These are phyloP conservation scores for Menura novaehollandiae DNA, from an alignment of 2,113 vertebrate genomes.

Conservation along the genomic window DNA sequence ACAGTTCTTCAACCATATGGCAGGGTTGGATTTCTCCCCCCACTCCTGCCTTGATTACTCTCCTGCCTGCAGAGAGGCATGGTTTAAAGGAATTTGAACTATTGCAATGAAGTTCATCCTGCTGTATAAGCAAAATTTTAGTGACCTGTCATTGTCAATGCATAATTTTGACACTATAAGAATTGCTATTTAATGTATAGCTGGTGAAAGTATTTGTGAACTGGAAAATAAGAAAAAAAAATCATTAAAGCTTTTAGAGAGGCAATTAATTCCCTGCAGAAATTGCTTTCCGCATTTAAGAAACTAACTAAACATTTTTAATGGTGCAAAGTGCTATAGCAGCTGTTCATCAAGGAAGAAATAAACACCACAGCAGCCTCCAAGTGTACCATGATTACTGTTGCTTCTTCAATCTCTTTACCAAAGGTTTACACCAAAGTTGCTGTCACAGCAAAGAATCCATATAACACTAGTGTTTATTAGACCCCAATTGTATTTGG, in stretches of 20 bases:
- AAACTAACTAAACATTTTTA: constrained; percentile 9
- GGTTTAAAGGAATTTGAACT: not conserved
- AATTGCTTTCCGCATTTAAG: constrained; percentile 5
- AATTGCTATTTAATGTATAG: not conserved
- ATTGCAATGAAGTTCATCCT: not conserved
- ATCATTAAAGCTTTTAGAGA: constrained; percentile 22
- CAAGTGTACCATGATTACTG: not conserved
- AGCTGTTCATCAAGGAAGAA: constrained; percentile 30
- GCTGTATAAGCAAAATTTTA: constrained; percentile 1
- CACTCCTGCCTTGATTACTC: not conserved
- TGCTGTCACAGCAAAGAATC: not conserved
- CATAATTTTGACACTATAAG: not conserved
- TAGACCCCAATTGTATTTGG: not conserved
- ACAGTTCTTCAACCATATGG: not conserved
- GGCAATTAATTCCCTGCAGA: constrained; percentile 35
- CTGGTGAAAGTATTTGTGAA: not conserved
- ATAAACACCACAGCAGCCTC: not conserved
- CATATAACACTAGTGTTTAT: not conserved
- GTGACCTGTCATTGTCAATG: not conserved
- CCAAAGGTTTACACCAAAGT: not conserved
- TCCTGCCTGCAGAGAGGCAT: not conserved
- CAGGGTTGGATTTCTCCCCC: not conserved
- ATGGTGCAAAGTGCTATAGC: not conserved
- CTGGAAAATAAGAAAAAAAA: constrained; percentile 10
- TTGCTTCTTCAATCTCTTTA: not conserved